Evolutionary conservation across 2,797 vertebrate species (phyloP).

Genomic region (Gymnopithys bicolor): DNA sequence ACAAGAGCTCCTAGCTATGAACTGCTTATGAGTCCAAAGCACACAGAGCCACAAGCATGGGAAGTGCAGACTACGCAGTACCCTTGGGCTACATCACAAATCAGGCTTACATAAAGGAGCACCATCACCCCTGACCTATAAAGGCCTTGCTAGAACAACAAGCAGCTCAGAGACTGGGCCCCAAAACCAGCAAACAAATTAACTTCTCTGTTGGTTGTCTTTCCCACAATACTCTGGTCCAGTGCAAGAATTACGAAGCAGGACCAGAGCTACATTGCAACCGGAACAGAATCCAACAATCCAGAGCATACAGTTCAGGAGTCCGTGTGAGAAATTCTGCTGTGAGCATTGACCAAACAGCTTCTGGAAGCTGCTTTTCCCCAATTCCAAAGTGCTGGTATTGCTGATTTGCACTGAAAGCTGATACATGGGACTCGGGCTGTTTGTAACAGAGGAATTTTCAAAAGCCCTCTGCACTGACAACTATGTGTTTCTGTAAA

Average conservation of each 20-base stretch:
- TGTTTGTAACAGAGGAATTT: background rate
- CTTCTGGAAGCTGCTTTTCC: background rate
- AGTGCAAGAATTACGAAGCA: background rate
- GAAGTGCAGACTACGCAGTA: background rate
- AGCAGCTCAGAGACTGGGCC: background rate
- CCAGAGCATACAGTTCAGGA: background rate
- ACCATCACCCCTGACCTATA: background rate
- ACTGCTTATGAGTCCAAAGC: background rate
- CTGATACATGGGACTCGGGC: rapidly evolving
- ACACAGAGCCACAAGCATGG: too few relatives aligned
- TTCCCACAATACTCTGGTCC: background rate
- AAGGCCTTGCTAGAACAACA: background rate
- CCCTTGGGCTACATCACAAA: background rate
- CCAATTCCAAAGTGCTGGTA: background rate
- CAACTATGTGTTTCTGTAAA: background rate
- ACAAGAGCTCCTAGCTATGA: background rate
- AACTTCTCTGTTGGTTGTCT: background rate
- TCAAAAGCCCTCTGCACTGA: background rate
- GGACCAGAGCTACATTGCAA: background rate
- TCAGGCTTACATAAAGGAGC: background rate
- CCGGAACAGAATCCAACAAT: background rate
- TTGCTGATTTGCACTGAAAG: background rate
- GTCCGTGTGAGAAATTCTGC: background rate
- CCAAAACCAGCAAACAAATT: background rate
- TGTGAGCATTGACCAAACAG: background rate